These are phyloP conservation scores for Salvelinus fontinalis DNA, from an alignment of 2,113 vertebrate species.

Conservation along the genomic window DNA sequence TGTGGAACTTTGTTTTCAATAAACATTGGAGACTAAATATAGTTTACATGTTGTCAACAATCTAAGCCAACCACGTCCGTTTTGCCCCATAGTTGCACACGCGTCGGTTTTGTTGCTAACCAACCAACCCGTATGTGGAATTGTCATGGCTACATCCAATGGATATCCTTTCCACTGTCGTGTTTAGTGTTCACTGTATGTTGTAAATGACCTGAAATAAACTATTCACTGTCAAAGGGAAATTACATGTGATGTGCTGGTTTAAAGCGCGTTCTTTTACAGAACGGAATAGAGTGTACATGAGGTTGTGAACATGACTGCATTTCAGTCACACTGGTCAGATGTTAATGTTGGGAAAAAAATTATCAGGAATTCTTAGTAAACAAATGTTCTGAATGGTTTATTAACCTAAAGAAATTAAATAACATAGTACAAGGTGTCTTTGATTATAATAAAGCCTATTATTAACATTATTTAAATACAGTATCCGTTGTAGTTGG, in stretches of 20 bases:
- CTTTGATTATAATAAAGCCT: slow-evolving; percentile 76
- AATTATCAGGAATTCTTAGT: background rate
- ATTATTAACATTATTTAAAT: slow-evolving; percentile 79
- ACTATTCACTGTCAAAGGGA: slow-evolving; percentile 32
- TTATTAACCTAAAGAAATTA: slow-evolving; percentile 81
- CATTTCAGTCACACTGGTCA: background rate
- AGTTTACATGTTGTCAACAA: no score
- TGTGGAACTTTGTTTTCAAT: no score
- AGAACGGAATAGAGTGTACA: background rate
- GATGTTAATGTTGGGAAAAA: background rate
- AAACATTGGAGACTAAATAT: no score
- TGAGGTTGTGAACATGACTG: background rate
- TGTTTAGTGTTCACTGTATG: slow-evolving; percentile 6
- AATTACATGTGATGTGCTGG: background rate
- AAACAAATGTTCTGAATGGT: slow-evolving; percentile 63
- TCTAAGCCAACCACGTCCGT: no score
- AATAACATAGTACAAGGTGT: slow-evolving; percentile 79
- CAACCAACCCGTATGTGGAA: no score
- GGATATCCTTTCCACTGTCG: background rate
- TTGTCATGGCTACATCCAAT: background rate
- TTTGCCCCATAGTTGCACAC: no score
- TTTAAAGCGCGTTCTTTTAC: background rate
- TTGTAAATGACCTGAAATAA: slow-evolving; percentile 40
- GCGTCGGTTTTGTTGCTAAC: no score
- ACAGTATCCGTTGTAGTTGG: slow-evolving; percentile 69